Evolutionary conservation across 2,888 invertebrate species (phyloP), one percentile per base, ranked within the genome.

Genomic region (Dicyrtoma fusca): DNA sequence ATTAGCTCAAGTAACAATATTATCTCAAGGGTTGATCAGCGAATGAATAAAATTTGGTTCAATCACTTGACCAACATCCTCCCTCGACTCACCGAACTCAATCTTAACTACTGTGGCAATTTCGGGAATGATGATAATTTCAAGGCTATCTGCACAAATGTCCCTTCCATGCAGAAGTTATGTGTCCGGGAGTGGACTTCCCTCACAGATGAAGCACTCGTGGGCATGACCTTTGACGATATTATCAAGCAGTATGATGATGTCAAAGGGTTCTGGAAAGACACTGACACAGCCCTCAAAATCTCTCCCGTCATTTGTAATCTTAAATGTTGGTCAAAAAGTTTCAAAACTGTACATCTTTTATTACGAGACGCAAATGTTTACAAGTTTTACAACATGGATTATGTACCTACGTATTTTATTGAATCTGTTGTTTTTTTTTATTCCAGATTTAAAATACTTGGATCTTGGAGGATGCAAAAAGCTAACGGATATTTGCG

Each of bases 111-210:
- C 14, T 79, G 79, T 77, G 69, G 73, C 13, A 23, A 47, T 45
- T 79, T 78, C 53, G 77, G 77, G 10, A 77, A 72, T 17, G 74
- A 78, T 69, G 73, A 75, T 19, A 77, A 77, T 62, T 79, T 79
- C 47, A 68, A 64, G 44, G 59, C 69, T 6, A 75, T 79, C 65
- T 79, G 79, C 49, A 69, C 69, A 11, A 55, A 66, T 6, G 44
- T 79, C 1, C 49, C 47, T 0, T 42, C 71, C 8, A 55, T 79
- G 25, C 74, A 76, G 44, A 72, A 74, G 44, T 51, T 79, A 1
- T 61, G 61, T 11, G 69, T 79, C 2, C 51, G 75, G n/a, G 76
- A 73, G 17, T 79, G 79, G 79, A 70, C 63, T 10, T 62, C 72
- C 8, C 34, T 79, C 11, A 72, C 73, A n/a, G 79, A 79, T 66